Base-by-base conservation (phyloP, 2,888 invertebrate species). In the Lamproptera curius region DNA sequence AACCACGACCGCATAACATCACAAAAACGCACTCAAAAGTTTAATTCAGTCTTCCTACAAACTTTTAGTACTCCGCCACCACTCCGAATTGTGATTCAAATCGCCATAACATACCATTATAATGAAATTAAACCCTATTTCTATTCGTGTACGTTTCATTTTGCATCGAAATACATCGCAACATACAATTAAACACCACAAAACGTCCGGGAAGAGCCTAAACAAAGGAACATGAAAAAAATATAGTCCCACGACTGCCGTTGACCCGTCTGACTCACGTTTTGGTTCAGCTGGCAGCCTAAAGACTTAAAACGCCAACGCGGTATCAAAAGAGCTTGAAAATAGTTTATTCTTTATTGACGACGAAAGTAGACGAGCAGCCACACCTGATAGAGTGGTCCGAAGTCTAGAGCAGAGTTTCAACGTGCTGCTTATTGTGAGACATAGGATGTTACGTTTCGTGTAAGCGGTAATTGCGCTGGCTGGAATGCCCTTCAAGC, bases 191-290 rank as follows among this genome's bases (percentile, higher is more conserved):
- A 28, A 34, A 16, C 16, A 16, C 10, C 26, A 31, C 16, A 23
- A 45, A 39, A 20, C 34, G 37, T 13, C 9, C 9, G 23, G 33
- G 42, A 39, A 33, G 47, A 17, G 33, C 31, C 42, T 31, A 42
- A 47, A 57, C 57, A 56, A 58, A 57, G 53, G 54, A 36, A 52
- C 40, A 57, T 58, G 58, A 57, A 59, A 58, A 50, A 44, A 45
- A 20, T 20, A 20, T 39, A 6, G 20, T 62, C 62, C 61, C 62
- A 62, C 61, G 62, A 15, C 20, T 42, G 51, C 26, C 52, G 26
- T 31, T 57, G 59, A 58, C 59, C 62, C 55, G 50, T 36, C 50
- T 61, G 60, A 60, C 53, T 60, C 62, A 61, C 26, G 61, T 50
- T 54, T 61, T 47, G 62, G 56, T 53, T 57, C 54, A 54, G 41